phyloP scores from a whole-genome alignment of 2,888 invertebrate species.

The Tipula vernalis region DNA sequence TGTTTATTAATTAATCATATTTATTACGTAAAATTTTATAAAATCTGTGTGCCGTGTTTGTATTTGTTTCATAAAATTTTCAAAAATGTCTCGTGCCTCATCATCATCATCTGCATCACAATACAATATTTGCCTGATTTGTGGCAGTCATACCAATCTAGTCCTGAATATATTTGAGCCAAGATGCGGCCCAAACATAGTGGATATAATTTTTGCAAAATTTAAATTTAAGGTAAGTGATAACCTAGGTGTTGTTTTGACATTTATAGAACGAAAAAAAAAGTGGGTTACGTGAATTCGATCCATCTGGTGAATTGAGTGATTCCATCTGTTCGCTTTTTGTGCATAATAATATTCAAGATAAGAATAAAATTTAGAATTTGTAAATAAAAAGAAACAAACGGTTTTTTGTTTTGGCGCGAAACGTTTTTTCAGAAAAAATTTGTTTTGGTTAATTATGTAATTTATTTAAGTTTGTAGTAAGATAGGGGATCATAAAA shows the following conservation, averaged over 20 bases:
- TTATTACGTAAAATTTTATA: neutral
- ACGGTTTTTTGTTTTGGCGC: neutral
- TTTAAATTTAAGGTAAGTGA: constrained; percentile 34
- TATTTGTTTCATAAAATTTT: neutral
- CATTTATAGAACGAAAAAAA: neutral
- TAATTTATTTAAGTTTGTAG: neutral
- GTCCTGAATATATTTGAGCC: constrained; percentile 35
- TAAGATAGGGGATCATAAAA: neutral
- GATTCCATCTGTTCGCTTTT: neutral
- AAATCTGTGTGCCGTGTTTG: neutral
- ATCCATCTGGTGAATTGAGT: neutral
- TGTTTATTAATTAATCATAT: neutral
- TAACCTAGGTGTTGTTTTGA: neutral
- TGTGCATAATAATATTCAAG: neutral
- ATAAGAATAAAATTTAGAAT: neutral
- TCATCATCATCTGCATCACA: constrained; percentile 6
- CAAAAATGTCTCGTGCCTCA: constrained; percentile 9
- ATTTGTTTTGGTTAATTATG: neutral
- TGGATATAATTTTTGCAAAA: constrained; percentile 34
- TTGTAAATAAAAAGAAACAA: neutral
- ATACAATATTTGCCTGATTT: constrained; percentile 32
- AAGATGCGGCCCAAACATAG: constrained; percentile 34
- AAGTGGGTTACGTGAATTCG: neutral
- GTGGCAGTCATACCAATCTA: constrained; percentile 34
- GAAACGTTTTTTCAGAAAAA: neutral